These are phyloP conservation scores for Echinometra lucunter DNA, from an alignment of 53 echinoderm and acorn worm genomes.

Conservation along the genomic window DNA sequence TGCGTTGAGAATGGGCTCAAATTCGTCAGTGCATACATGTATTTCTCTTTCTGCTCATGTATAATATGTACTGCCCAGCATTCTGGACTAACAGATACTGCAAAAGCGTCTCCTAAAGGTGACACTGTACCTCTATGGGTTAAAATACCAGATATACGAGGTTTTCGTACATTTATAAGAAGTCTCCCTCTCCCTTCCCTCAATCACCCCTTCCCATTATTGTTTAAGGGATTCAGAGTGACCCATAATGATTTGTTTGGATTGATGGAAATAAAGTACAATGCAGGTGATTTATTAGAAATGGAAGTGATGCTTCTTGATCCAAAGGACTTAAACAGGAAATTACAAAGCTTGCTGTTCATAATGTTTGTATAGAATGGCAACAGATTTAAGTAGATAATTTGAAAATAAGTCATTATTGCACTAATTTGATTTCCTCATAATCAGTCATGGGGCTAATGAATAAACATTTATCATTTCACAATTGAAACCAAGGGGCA, in stretches of 20 bases:
- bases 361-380: neutral
- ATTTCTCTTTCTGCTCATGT: too few species aligned
- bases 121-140: too few species aligned
- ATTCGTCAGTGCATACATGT: too few species aligned
- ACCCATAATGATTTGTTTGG: neutral
- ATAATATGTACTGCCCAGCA: too few species aligned
- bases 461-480: conserved; percentile 12
- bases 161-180: too few species aligned
- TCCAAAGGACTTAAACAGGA: neutral
- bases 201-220: too few species aligned
- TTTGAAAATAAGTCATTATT: neutral
- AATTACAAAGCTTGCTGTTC: neutral
- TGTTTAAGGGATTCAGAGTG: neutral
- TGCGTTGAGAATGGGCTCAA: too few species aligned
- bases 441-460: neutral
- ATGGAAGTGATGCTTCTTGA: neutral
- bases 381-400: neutral
- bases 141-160: too few species aligned
- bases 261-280: neutral
- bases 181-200: too few species aligned
- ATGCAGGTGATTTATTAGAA: neutral
- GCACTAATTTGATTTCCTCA: conserved; percentile 7
- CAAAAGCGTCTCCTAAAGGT: too few species aligned
- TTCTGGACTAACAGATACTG: too few species aligned
- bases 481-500: conserved; percentile 27